Conservation (phyloP, 2,797 vertebrate genomes). For the Decapterus maruadsi region DNA sequence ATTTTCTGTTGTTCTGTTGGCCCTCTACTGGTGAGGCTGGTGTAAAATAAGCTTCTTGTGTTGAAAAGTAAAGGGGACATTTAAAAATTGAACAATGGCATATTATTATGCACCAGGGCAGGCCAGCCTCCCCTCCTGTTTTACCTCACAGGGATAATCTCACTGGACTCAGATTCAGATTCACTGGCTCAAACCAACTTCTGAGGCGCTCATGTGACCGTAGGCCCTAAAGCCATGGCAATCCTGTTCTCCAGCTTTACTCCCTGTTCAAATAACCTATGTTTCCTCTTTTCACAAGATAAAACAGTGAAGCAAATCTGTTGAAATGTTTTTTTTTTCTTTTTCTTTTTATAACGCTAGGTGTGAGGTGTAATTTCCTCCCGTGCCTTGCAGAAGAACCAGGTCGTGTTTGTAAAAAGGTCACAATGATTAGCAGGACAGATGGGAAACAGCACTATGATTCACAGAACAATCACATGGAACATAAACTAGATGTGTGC, state of each 20-base stretch:
- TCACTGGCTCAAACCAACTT: slow-evolving; percentile 2
- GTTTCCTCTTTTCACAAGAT: slow-evolving; percentile 9
- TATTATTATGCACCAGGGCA: background rate
- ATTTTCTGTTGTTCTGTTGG: too few relatives aligned
- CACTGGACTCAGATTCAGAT: slow-evolving; percentile 9
- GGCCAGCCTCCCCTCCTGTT: background rate
- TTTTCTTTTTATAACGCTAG: slow-evolving; percentile 47
- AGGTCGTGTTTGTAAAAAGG: slow-evolving; percentile 47
- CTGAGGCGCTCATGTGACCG: background rate
- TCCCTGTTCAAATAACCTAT: background rate
- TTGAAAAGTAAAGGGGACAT: background rate
- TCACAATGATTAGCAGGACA: slow-evolving; percentile 39
- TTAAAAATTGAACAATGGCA: background rate
- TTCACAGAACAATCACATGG: slow-evolving; percentile 44
- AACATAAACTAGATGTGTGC: slow-evolving; percentile 34
- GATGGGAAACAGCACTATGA: slow-evolving; percentile 36
- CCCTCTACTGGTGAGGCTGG: background rate
- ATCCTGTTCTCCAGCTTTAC: background rate
- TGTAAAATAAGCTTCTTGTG: background rate
- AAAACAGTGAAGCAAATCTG: slow-evolving; percentile 25
- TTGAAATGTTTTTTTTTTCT: slow-evolving; percentile 17
- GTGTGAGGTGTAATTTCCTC: slow-evolving; percentile 50
- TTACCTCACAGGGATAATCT: background rate
- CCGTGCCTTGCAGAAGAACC: slow-evolving; percentile 30
- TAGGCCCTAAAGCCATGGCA: background rate